A percentile compares a stretch with the other conserved stretches of the same genome.
Conservation (phyloP, 1,140 invertebrate genomes). For the Helicoverpa zea region DNA sequence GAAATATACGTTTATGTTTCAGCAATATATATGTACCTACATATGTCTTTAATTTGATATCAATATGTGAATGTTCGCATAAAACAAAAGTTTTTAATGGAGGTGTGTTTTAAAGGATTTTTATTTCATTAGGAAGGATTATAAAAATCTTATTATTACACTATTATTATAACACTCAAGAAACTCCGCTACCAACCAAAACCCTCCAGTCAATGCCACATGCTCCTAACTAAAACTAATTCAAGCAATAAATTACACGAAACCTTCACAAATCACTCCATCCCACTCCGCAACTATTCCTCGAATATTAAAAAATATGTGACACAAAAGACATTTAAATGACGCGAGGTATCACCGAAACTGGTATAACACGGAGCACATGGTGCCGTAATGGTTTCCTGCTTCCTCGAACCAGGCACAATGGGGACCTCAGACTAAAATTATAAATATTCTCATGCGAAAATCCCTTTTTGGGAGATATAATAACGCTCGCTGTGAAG, state of each 20-base stretch:
- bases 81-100: too few species aligned
- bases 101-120: too few species aligned
- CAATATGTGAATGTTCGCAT: neutral
- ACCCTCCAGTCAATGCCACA: neutral
- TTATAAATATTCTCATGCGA: conserved; percentile 69
- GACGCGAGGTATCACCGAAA: conserved; percentile 65
- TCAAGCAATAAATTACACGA: conserved; percentile 6
- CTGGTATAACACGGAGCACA: conserved; percentile 71
- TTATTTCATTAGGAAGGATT: too few species aligned
- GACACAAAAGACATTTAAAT: conserved; percentile 60
- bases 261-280: conserved; percentile 33
- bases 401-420: conserved; percentile 75
- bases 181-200: neutral
- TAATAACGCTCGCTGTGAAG: conserved; percentile 44
- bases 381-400: conserved; percentile 81
- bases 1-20: neutral
- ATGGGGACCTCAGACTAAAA: conserved; percentile 74
- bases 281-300: conserved; percentile 10
- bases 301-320: conserved; percentile 48
- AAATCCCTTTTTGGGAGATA: conserved; percentile 58
- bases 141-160: too few species aligned
- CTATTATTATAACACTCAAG: too few species aligned
- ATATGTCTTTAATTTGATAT: neutral
- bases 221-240: neutral
- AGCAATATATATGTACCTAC: too few species aligned